phyloP scores from a whole-genome alignment of 2,888 invertebrate genomes.

The Epinotia brunnichana region DNA sequence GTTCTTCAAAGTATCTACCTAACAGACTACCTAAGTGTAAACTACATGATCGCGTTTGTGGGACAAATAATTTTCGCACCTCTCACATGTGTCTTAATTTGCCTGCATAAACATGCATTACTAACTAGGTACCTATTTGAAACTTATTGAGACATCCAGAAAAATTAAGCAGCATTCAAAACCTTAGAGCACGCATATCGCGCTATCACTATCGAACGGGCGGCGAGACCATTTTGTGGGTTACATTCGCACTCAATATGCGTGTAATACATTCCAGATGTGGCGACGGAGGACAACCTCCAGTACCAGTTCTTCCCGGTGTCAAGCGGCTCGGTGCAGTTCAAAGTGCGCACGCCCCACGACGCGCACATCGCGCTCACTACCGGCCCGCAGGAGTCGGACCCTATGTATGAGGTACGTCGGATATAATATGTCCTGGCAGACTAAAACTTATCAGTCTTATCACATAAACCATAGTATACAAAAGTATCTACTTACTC shows the following conservation, averaged over 20 bases:
- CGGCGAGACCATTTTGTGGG: no score
- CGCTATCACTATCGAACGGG: no score
- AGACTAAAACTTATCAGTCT: not conserved
- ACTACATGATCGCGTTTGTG: not conserved
- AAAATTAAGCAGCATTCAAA: no score
- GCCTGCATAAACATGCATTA: not conserved
- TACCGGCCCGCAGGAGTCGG: constrained; percentile 86
- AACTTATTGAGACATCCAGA: no score
- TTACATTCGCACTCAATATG: not conserved
- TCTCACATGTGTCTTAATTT: not conserved
- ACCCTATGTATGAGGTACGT: constrained; percentile 91
- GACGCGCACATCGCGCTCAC: constrained; percentile 94
- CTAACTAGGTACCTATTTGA: no score
- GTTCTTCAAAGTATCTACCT: no score
- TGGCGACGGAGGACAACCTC: constrained; percentile 90
- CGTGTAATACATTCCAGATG: constrained; percentile 84
- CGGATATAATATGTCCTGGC: not conserved
- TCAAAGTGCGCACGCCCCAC: constrained; percentile 90
- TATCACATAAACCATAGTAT: constrained; percentile 3
- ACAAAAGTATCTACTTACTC: not conserved
- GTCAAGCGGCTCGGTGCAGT: constrained; percentile 87
- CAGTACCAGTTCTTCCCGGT: constrained; percentile 92
- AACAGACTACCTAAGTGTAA: not conserved
- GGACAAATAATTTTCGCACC: not conserved
- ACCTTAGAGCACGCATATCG: no score